Evolutionary conservation across 2,797 vertebrate genomes (phyloP).

Genomic region (Dendrocincla fuliginosa): DNA sequence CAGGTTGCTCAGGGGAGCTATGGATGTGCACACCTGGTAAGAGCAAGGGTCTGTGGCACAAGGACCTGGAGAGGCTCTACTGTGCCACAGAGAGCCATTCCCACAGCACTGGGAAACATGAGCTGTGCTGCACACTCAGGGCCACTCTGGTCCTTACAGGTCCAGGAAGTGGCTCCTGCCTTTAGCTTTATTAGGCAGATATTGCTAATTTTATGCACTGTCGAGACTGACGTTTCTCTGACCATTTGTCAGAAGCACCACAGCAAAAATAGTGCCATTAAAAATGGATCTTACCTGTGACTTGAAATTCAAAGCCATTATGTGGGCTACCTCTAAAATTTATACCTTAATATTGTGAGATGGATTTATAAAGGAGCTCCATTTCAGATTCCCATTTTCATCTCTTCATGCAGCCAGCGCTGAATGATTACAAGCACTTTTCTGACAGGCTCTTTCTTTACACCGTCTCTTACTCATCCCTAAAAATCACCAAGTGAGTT

Average conservation of each 20-base stretch:
- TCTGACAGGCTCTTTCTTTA: constrained; percentile 2
- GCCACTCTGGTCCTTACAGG: background rate
- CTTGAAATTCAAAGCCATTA: background rate
- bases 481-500: constrained; percentile 11
- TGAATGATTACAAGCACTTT: background rate
- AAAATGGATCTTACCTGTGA: constrained; percentile 30
- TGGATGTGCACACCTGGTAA: accelerated
- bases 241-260: constrained; percentile 28
- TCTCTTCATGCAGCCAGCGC: background rate
- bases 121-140: background rate
- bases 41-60: background rate
- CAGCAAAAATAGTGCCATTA: constrained; percentile 55
- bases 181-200: background rate
- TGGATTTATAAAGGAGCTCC: background rate
- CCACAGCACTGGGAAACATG: background rate
- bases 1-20: background rate
- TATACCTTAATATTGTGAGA: constrained; percentile 5
- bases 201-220: constrained; percentile 14
- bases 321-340: constrained; percentile 36
- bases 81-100: background rate
- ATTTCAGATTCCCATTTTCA: background rate
- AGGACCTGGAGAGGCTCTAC: background rate
- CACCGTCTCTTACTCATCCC: background rate
- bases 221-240: background rate
- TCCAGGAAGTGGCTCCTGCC: background rate